Evolutionary conservation across 2,888 invertebrate genomes (phyloP), one percentile per base, ranked within the genome.

Genomic region (Drosophila multiciliata): DNA sequence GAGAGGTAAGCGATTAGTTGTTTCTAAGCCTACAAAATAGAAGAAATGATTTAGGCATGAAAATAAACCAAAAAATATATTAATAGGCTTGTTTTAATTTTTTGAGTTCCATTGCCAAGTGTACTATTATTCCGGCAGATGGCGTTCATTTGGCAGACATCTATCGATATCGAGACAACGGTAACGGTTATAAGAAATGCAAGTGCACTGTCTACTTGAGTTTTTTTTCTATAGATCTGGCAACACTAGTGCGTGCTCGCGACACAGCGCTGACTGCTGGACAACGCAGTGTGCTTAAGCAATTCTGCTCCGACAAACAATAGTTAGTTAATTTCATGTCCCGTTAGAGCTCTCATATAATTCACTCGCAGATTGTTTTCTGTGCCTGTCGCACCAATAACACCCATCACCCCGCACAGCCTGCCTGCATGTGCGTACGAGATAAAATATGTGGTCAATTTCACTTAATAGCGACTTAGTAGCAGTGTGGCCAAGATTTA

Each of bases 381-480:
- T 75, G 66, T 40, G 63, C 50, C 73, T 66, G 66, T 76, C 73
- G 48, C 80, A 68, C 73, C 80, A 79, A 75, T 73, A 75, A 80
- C 66, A 57, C 38, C 38, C 55, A 75, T 20, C 12, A 26, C 52
- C 48, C 29, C 26, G 15, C 15, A 40, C 50, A 32, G 58, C 69
- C 60, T 29, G 71, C 69, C 59, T 75, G 87, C 80, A 80, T 85
- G 83, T 69, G 82, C 83, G 83, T 75, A 66, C 75, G 54, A 90
- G 88, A 91, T 91, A 91, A 91, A 91, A 91, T 91, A 91, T 91
- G 87, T 90, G 88, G 91, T 90, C 91, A 91, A 91, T 91, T 91
- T 91, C 90, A 90, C 90, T 90, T 91, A 91, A 88, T 88, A 88
- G 83, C 85, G 88, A 85, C 87, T 87, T 89, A 89, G 87, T 87